Percentiles rank a stretch among this genome's conserved stretches.
These are phyloP conservation scores for Gymnorhina tibicen DNA, from an alignment of 2,113 vertebrate species.

Conservation along the genomic window DNA sequence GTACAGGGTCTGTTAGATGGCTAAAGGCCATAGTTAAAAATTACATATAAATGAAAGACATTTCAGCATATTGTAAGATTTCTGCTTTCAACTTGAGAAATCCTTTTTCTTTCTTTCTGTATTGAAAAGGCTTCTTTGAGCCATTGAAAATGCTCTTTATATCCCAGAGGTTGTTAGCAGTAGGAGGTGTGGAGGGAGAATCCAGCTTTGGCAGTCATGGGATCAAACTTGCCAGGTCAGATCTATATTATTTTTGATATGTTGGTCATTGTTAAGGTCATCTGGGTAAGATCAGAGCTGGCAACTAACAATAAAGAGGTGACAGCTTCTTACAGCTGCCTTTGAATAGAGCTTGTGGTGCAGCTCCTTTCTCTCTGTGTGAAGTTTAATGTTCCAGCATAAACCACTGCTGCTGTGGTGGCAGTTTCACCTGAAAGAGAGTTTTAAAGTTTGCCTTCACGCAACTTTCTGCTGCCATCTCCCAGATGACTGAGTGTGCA, in stretches of 20 bases:
- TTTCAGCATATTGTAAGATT: not conserved
- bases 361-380: not conserved
- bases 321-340: not conserved
- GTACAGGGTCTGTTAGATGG: not conserved
- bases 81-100: not conserved
- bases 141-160: not conserved
- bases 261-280: not conserved
- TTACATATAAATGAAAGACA: not conserved
- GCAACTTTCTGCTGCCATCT: not conserved
- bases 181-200: not conserved
- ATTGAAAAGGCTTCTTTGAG: slow-evolving; percentile 8
- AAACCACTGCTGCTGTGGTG: not conserved
- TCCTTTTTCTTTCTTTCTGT: not conserved
- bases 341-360: not conserved
- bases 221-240: slow-evolving; percentile 13
- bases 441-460: not conserved
- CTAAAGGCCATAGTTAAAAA: not conserved
- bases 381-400: not conserved
- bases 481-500: not conserved
- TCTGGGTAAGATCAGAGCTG: not conserved
- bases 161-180: not conserved
- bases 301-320: not conserved
- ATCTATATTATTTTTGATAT: not conserved
- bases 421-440: not conserved
- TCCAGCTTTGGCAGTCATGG: not conserved